Evolutionary conservation across 1,140 invertebrate genomes (phyloP), one percentile per base, ranked within the genome.

Genomic region (Drosophila teissieri): DNA sequence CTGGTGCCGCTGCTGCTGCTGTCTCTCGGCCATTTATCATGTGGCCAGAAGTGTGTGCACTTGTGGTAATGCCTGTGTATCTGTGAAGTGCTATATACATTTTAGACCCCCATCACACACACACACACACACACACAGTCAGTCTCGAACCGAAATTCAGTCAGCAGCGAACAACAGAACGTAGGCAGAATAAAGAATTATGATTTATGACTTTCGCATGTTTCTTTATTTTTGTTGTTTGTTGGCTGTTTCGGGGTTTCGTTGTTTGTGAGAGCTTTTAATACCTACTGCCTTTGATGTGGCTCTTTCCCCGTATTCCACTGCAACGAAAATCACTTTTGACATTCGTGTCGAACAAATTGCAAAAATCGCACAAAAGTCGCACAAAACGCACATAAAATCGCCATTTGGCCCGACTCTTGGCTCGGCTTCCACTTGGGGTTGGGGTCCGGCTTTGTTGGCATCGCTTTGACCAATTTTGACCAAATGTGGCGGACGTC

Each of bases 161-260:
- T 74, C 54, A 72, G 63, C 42, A 56, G 31, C 46, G 42, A 75
- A 67, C 65, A 58, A 54, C 49, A 72, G 60, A 67, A 61, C 52
- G 44, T 58, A 72, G 55, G 60, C 60, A 78, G 80, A 80, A 73
- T 78, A 85, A 77, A 83, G 70, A 83, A 88, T 80, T 88, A 88
- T 88, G 83, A 89, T 89, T 89, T 89, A 89, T 89, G 80, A 83
- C 84, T 89, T 84, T 89, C 73, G 84, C 73, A 89, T 89, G 80
- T 80, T 80, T 67, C 70, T 75, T 39, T 73, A 42, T 54, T 68
- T 45, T 19, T 44, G n/a, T 36, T 31, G 54, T 49, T 19, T 19
- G 19, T 19, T 19, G 49, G 12, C 40, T 19, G 19, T 19, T 19
- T 42, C 49, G 42, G 53, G 54, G 42, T 62, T 64, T 19, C 56